Evolutionary conservation across 2,797 vertebrate species (phyloP), one percentile per base, ranked within the genome.

Genomic region (Danio albolineatus): DNA sequence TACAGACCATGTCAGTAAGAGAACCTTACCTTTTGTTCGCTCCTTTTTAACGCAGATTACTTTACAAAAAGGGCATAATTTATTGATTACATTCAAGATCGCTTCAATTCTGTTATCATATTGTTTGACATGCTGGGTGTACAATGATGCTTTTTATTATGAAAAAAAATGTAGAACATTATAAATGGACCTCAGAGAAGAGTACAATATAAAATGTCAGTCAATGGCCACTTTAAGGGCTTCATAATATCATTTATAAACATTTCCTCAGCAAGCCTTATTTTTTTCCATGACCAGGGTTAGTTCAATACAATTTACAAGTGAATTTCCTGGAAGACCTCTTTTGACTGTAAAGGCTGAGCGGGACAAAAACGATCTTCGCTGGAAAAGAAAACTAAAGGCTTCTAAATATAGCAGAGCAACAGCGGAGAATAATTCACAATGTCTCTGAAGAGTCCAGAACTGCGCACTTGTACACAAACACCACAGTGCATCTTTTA

Each of bases 401-500:
- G 44, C 56, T 69, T 61, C 66, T 70, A 78, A 53, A 78, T 70
- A 71, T 71, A 62, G 56, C 56, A 60, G 48, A 43, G 19, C 14
- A 54, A 46, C 67, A 62, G 48, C 4, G 13, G 36, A 78, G 13
- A 48, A 70, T 49, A 78, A 70, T 49, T 0, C 9, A 53, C 8
- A 78, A 17, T 38, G 7, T 48, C n/a, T 43, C 73, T 65, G 9
- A 76, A 57, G 16, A 66, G 46, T 44, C 46, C 44, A 71, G 8
- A 79, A 53, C 19, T 36, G 60, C 39, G 54, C 39, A 17, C 28
- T 10, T 53, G 5, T n/a, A 59, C 44, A 78, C 28, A 78, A 69
- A 49, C 65, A 70, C n/a, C 46, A 69, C n/a, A 70, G 13, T 39
- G 59, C n/a, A 72, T 57, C 53, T 69, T 46, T 43, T 5, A 10